These are phyloP conservation scores for Mastacembelus armatus DNA, from an alignment of 2,797 vertebrate species.

Conservation along the genomic window DNA sequence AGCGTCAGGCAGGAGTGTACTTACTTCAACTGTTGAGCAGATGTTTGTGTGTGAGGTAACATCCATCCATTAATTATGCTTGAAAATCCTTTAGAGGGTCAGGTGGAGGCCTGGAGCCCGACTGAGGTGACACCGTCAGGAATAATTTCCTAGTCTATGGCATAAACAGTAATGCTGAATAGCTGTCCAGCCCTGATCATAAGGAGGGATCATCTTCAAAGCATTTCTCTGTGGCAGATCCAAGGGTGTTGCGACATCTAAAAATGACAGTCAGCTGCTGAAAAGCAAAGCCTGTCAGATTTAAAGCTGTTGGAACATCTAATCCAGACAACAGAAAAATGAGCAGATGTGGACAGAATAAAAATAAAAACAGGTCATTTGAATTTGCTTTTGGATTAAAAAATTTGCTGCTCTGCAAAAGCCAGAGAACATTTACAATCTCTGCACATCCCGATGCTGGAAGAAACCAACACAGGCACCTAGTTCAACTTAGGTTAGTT, in stretches of 20 bases:
- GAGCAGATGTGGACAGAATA: neutral
- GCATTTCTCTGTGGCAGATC: neutral
- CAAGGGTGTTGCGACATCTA: neutral
- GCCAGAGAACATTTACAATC: too few species aligned
- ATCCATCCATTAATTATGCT: too few species aligned
- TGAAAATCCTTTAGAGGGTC: too few species aligned
- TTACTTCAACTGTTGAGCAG: neutral
- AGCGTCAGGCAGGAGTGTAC: too few species aligned
- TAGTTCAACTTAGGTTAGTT: too few species aligned
- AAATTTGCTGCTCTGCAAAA: too few species aligned
- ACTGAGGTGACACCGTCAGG: neutral
- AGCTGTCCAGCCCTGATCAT: neutral
- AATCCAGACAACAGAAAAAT: neutral
- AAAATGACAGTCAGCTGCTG: conserved; percentile 15
- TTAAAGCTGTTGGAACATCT: neutral
- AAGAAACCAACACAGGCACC: too few species aligned
- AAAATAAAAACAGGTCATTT: too few species aligned
- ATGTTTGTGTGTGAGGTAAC: too few species aligned
- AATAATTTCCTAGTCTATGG: neutral
- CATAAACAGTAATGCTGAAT: neutral
- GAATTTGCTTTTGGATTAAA: too few species aligned
- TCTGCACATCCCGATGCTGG: neutral
- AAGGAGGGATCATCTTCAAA: too few species aligned
- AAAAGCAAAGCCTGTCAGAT: neutral
- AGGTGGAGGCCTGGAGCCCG: too few species aligned